Evolutionary conservation across 2,797 vertebrate species (phyloP).

Genomic region (Orientallactaga sibirica): DNA sequence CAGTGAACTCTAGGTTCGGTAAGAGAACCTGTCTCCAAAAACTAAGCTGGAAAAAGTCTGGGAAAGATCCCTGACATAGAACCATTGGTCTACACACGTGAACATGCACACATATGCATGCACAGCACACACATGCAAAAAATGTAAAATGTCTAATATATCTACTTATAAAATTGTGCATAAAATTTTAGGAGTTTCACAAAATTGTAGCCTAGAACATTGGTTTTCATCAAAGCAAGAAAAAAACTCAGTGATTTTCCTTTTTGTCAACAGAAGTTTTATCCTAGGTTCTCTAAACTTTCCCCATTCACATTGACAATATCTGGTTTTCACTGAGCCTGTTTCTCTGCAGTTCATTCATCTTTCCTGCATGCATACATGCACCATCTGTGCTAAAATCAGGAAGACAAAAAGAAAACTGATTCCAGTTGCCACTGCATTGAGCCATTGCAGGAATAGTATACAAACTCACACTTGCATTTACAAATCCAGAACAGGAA

Average conservation of each 20-base stretch:
- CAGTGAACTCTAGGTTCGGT: too few relatives aligned
- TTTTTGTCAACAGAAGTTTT: not conserved
- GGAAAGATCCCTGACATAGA: too few relatives aligned
- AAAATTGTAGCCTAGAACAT: not conserved
- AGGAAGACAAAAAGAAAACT: not conserved
- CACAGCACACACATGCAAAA: too few relatives aligned
- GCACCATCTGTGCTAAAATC: not conserved
- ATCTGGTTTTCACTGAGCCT: not conserved
- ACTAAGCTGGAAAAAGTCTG: too few relatives aligned
- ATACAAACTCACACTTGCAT: not conserved
- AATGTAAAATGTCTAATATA: too few relatives aligned
- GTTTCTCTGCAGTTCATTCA: not conserved
- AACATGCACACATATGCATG: too few relatives aligned
- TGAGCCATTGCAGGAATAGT: not conserved
- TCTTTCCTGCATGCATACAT: not conserved
- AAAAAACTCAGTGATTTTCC: not conserved
- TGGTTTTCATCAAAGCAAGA: accelerated
- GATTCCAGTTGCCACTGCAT: not conserved
- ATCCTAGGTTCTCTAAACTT: not conserved
- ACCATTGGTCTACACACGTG: too few relatives aligned
- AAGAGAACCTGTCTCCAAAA: too few relatives aligned
- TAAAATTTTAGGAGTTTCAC: not conserved
- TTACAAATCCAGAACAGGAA: not conserved
- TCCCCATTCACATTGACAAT: not conserved
- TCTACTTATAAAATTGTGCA: not conserved